A percentile compares a stretch with the other conserved stretches of the same genome.
These are phyloP conservation scores for Campylomormyrus numenius DNA, from an alignment of 2,113 vertebrate genomes.

Conservation along the genomic window DNA sequence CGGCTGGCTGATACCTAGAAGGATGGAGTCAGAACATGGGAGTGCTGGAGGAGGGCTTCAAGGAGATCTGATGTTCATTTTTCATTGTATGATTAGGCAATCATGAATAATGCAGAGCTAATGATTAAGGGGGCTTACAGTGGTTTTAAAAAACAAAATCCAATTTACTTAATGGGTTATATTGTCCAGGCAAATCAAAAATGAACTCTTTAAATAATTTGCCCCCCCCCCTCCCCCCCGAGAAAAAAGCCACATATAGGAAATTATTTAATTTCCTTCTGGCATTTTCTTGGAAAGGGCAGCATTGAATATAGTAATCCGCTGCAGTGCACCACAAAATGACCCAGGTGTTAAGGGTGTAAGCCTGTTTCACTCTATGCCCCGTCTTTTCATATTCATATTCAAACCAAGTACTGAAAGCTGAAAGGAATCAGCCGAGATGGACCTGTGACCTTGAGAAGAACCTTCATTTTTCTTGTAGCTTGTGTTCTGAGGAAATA, in stretches of 20 bases:
- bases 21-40: not conserved
- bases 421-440: not conserved
- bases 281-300: not conserved
- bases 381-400: not conserved
- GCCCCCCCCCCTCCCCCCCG: not conserved
- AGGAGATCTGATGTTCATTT: not conserved
- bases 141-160: not conserved
- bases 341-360: not conserved
- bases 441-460: not conserved
- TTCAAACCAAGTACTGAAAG: not conserved
- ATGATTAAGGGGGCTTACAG: not conserved
- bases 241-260: not conserved
- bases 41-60: not conserved
- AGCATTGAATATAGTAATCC: not conserved
- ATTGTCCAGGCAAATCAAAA: not conserved
- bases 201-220: not conserved
- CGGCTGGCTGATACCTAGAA: not conserved
- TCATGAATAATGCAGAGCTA: conserved; percentile 11
- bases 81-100: not conserved
- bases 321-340: not conserved
- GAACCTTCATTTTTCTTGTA: not conserved
- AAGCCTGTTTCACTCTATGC: not conserved
- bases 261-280: not conserved
- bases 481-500: not conserved
- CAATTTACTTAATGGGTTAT: not conserved